phyloP scores from a whole-genome alignment of 2,113 vertebrate genomes.

The Gymnogyps californianus region DNA sequence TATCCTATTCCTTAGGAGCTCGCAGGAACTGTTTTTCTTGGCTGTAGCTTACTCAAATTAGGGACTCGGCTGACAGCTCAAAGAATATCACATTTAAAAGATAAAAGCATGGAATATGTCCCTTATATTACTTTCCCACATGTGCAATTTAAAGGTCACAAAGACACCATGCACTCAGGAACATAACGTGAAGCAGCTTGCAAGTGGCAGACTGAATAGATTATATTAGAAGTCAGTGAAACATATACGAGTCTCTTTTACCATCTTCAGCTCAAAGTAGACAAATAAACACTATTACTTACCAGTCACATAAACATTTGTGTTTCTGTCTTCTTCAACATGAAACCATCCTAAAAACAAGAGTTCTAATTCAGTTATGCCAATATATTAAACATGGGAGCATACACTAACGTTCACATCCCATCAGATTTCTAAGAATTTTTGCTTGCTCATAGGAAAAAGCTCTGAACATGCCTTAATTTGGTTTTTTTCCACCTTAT shows the following conservation, averaged over 20 bases:
- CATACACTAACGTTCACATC: not conserved
- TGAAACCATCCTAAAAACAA: constrained; percentile 90
- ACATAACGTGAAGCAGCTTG: not conserved
- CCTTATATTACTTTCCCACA: not conserved
- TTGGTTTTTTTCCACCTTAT: not conserved
- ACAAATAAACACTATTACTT: constrained; percentile 14
- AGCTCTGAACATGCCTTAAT: not conserved
- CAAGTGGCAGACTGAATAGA: not conserved
- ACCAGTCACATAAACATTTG: constrained; percentile 96
- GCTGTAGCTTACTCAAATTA: not conserved
- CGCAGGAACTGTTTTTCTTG: not conserved
- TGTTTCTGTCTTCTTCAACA: constrained; percentile 91
- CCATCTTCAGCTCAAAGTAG: not conserved
- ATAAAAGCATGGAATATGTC: not conserved
- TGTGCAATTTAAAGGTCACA: not conserved
- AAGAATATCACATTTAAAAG: not conserved
- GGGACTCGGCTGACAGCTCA: not conserved
- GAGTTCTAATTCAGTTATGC: not conserved
- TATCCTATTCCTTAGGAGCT: not conserved
- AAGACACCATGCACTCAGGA: not conserved
- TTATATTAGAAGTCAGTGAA: not conserved
- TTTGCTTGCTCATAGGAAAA: not conserved
- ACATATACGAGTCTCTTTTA: not conserved
- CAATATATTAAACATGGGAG: not conserved
- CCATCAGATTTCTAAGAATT: not conserved